Evolutionary conservation across 2,888 invertebrate genomes (phyloP).

Genomic region (Watsonalla binaria): DNA sequence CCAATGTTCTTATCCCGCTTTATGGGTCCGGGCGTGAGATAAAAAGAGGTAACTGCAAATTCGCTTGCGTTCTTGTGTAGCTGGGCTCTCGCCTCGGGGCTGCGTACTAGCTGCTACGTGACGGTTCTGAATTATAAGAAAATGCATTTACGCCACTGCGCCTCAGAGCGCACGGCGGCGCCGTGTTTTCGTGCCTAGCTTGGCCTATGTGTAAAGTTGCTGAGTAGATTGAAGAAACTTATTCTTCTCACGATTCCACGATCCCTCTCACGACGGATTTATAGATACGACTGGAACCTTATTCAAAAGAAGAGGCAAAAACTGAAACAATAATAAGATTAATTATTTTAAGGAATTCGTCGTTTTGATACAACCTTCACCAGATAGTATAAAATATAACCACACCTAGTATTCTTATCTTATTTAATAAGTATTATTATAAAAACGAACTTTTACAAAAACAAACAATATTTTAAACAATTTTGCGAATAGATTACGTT

Average conservation of each 20-base stretch:
- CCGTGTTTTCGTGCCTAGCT: constrained; percentile 58
- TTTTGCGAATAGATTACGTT: constrained; percentile 31
- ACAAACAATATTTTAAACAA: not conserved
- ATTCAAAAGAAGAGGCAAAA: no score
- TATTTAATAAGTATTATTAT: no score
- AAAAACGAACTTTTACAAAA: no score
- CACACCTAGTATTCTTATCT: no score
- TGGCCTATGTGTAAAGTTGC: constrained; percentile 41
- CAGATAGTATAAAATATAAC: no score
- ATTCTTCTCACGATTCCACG: not conserved
- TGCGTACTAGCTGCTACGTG: constrained; percentile 57
- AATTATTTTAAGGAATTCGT: no score
- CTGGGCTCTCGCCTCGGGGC: constrained; percentile 53
- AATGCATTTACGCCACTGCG: constrained; percentile 70
- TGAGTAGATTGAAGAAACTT: constrained; percentile 43
- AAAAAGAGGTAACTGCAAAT: constrained; percentile 73
- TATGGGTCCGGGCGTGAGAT: constrained; percentile 59
- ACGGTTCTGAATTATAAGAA: constrained; percentile 76
- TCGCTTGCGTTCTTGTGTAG: constrained; percentile 64
- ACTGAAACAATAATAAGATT: no score
- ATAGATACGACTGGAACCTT: no score
- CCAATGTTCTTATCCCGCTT: constrained; percentile 64
- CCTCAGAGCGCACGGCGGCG: constrained; percentile 46
- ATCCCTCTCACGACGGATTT: no score
- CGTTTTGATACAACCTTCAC: no score